phyloP scores from a whole-genome alignment of 2,113 vertebrate species.

The Psittacula cyanocephala region DNA sequence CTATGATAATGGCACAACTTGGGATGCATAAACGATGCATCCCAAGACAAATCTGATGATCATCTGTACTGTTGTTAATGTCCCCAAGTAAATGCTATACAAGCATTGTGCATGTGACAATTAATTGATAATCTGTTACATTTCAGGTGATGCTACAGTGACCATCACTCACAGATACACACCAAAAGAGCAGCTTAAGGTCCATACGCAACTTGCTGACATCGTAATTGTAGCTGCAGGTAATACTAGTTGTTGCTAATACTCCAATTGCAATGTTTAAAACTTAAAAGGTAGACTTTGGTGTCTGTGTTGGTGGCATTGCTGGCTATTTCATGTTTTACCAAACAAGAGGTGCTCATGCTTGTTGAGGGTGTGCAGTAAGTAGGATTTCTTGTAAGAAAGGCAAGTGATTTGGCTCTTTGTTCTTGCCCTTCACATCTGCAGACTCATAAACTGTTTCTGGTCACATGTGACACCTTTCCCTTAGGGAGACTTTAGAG shows the following conservation, averaged over 20 bases:
- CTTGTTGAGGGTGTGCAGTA: not conserved
- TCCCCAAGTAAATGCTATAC: not conserved
- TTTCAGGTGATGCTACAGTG: conserved; percentile 91
- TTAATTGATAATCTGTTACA: not conserved
- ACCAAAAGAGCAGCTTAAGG: conserved; percentile 84
- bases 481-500: conserved; percentile 49
- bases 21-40: not conserved
- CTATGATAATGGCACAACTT: too few relatives aligned
- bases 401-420: not conserved
- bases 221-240: conserved; percentile 87
- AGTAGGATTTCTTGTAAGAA: not conserved
- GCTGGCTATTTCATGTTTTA: not conserved
- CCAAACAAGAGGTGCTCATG: not conserved
- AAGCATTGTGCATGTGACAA: not conserved
- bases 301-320: not conserved
- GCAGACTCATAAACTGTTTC: conserved; percentile 55
- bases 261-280: not conserved
- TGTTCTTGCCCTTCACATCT: conserved; percentile 18
- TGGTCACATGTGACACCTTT: conserved; percentile 40
- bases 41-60: not conserved
- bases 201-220: conserved; percentile 82
- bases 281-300: not conserved
- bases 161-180: conserved; percentile 89
- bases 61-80: not conserved
- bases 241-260: conserved; percentile 37